Evolutionary conservation across 1,140 invertebrate species (phyloP).

Genomic region (Atta texana): DNA sequence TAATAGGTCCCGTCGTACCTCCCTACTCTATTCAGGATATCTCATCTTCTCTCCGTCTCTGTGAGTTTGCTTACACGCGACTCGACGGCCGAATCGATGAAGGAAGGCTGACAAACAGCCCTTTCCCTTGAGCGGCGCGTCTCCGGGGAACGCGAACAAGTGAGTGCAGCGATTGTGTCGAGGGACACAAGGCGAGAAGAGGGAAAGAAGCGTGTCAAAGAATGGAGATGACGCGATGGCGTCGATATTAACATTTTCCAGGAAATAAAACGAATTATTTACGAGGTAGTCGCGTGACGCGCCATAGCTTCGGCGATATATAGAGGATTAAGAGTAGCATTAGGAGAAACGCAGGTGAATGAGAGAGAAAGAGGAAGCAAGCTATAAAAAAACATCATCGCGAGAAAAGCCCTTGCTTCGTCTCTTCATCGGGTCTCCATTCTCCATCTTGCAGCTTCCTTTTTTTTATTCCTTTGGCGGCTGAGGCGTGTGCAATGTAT

Average conservation of each 20-base stretch:
- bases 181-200: background rate
- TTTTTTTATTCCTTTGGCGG: constrained; percentile 7
- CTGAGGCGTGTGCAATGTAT: constrained; percentile 55
- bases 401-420: constrained; percentile 45
- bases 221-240: constrained; percentile 38
- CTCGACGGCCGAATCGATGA: constrained; percentile 43
- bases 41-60: constrained; percentile 20
- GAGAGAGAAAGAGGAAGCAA: background rate
- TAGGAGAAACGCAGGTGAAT: background rate
- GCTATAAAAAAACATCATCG: constrained; percentile 54
- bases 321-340: constrained; percentile 51
- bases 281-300: constrained; percentile 35
- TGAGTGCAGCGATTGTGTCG: constrained; percentile 1
- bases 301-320: constrained; percentile 42
- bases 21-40: constrained; percentile 7
- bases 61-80: constrained; percentile 32
- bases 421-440: background rate
- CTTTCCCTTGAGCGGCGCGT: constrained; percentile 5
- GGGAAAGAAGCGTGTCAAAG: constrained; percentile 5
- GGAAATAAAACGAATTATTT: constrained; percentile 77
- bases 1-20: constrained; percentile 48
- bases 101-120: constrained; percentile 67
- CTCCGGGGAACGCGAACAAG: constrained; percentile 9
- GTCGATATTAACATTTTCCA: constrained; percentile 75
- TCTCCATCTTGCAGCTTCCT: constrained; percentile 1